Evolutionary conservation across 2,797 vertebrate species (phyloP).

Genomic region (Hemibagrus guttatus): DNA sequence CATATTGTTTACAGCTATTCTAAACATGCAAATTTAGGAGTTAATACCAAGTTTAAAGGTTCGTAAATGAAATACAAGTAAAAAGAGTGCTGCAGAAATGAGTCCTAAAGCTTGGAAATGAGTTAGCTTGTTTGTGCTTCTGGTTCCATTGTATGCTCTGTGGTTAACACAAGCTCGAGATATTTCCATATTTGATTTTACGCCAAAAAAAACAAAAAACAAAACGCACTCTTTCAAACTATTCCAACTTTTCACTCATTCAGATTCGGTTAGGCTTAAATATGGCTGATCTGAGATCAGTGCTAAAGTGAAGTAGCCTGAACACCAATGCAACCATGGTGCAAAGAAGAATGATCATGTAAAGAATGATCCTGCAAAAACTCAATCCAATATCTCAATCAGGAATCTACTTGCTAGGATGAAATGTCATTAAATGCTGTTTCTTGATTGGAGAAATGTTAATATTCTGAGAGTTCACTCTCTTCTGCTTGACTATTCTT

Average conservation of each 20-base stretch:
- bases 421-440: conserved; percentile 81
- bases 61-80: no score
- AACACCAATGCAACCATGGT: not conserved
- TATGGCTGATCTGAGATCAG: not conserved
- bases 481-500: conserved; percentile 82
- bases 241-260: no score
- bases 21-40: not conserved
- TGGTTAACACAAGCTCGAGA: no score
- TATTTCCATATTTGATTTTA: no score
- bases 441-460: conserved; percentile 84
- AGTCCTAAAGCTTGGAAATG: no score
- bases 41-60: not conserved
- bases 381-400: not conserved
- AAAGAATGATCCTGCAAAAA: not conserved
- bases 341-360: no score
- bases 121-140: no score
- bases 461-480: conserved; percentile 81
- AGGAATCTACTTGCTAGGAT: conserved; percentile 75
- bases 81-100: no score
- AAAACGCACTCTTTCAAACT: no score
- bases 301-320: not conserved
- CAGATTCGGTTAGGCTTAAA: not conserved
- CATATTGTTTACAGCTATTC: not conserved
- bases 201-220: no score
- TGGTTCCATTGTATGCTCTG: no score